phyloP scores from a whole-genome alignment of 2,888 invertebrate species.

The Punctoribates punctum region DNA sequence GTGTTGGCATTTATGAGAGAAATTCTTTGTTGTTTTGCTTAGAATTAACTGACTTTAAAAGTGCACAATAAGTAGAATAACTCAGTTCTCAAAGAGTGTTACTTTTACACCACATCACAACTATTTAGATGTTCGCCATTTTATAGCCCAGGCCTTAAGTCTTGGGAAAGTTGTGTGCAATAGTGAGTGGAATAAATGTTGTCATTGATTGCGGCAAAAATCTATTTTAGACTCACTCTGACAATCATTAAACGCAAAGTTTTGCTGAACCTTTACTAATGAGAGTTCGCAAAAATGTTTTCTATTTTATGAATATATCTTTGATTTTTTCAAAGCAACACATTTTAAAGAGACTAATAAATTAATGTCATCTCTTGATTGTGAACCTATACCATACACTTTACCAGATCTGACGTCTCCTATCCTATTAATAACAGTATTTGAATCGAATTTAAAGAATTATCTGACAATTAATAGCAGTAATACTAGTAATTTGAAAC shows the following conservation, averaged over 20 bases:
- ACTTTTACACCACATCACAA: slow-evolving; percentile 21
- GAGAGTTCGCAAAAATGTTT: not conserved
- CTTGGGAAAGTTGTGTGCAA: slow-evolving; percentile 9
- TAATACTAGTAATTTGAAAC: slow-evolving; percentile 6
- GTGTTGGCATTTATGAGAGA: not conserved
- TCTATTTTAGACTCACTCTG: slow-evolving; percentile 22
- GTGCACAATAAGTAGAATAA: slow-evolving; percentile 4
- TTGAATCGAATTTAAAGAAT: not conserved
- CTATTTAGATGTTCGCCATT: slow-evolving; percentile 1
- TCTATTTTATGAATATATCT: slow-evolving; percentile 4
- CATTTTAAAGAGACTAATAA: slow-evolving; percentile 1
- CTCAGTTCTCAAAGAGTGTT: slow-evolving; percentile 4
- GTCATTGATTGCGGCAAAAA: slow-evolving; percentile 15
- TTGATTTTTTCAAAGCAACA: slow-evolving; percentile 4
- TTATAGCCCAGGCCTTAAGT: not conserved
- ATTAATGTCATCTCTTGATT: slow-evolving; percentile 15
- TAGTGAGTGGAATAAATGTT: not conserved
- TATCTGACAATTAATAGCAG: slow-evolving; percentile 4
- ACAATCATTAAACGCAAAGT: slow-evolving; percentile 14
- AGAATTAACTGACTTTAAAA: not conserved
- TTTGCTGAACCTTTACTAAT: slow-evolving; percentile 38
- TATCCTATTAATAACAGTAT: not conserved
- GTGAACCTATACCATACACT: not conserved
- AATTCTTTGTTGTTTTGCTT: slow-evolving; percentile 18
- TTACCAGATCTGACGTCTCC: not conserved